These are phyloP conservation scores for Oxystoma pomonae DNA, from an alignment of 2,888 invertebrate genomes.

Conservation along the genomic window DNA sequence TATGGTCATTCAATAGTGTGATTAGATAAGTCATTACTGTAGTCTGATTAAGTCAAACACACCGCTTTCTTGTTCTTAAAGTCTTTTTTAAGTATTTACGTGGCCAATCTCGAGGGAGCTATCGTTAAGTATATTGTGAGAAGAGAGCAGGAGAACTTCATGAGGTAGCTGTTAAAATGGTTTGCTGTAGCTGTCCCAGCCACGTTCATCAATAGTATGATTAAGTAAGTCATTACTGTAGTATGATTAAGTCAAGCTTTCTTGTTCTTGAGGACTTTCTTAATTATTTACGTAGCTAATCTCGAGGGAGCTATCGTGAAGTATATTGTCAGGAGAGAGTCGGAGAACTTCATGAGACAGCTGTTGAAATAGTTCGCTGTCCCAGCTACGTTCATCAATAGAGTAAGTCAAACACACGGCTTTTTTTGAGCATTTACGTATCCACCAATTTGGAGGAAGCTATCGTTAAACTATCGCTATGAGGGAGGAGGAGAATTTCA, in stretches of 20 bases:
- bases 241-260: no score
- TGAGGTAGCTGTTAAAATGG: constrained; percentile 82
- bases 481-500: constrained; percentile 76
- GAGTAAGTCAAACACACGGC: no score
- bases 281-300: constrained; percentile 96
- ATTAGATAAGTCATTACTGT: no score
- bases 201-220: constrained; percentile 96
- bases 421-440: constrained; percentile 97
- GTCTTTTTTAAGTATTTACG: constrained; percentile 97
- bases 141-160: constrained; percentile 76
- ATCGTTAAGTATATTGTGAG: constrained; percentile 93
- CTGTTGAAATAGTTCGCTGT: constrained; percentile 91
- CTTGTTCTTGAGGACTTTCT: constrained; percentile 85
- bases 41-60: no score
- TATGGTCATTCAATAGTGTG: no score
- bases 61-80: constrained; percentile 84
- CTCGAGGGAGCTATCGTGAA: constrained; percentile 92
- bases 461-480: constrained; percentile 91
- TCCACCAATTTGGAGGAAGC: constrained; percentile 95
- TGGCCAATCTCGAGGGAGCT: constrained; percentile 91
- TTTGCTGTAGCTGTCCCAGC: constrained; percentile 94
- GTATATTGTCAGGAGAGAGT: constrained; percentile 88
- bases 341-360: constrained; percentile 70
- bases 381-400: constrained; percentile 97
- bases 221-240: constrained; percentile 62